Percentiles rank a stretch among this genome's conserved stretches.
Evolutionary conservation across 2,113 vertebrate genomes (phyloP).

Genomic region (Gyps fulvus): DNA sequence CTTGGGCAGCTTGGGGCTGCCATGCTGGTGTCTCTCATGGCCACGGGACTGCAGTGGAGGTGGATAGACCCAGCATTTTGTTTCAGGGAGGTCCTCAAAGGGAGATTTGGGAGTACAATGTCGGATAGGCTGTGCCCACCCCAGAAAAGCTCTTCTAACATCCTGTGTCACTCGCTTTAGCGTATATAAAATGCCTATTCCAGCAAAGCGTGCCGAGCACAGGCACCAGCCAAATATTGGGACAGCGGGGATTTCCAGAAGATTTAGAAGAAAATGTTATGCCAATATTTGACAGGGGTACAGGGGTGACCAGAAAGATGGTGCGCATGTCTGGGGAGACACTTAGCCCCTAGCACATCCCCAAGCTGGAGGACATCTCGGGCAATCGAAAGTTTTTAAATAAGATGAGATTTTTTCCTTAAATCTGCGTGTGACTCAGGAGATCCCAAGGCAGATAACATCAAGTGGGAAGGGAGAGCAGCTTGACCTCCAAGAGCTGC

Average conservation of each 20-base stretch:
- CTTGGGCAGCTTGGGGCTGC: not conserved
- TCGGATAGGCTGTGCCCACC: not conserved
- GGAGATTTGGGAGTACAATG: not conserved
- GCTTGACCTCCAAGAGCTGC: conserved; percentile 42
- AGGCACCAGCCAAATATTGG: not conserved
- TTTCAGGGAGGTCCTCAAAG: not conserved
- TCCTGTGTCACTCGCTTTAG: not conserved
- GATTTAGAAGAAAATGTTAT: conserved; percentile 15
- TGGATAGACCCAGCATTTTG: rapidly evolving
- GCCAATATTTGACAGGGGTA: not conserved
- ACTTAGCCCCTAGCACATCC: not conserved
- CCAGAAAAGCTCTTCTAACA: not conserved
- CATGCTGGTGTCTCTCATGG: not conserved
- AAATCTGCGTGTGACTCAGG: not conserved
- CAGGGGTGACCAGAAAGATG: not conserved
- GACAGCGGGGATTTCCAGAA: conserved; percentile 42
- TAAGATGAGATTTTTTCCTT: not conserved
- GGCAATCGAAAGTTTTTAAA: not conserved
- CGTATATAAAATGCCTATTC: not conserved
- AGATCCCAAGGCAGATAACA: conserved; percentile 41
- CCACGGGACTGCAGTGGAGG: not conserved
- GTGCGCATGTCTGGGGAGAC: not conserved
- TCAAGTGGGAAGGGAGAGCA: conserved; percentile 10
- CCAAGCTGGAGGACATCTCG: not conserved
- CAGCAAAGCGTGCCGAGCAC: not conserved